A percentile compares a stretch with the other conserved stretches of the same genome.
Conservation (phyloP, 1,140 invertebrate genomes). For the Bacillus rossius region DNA sequence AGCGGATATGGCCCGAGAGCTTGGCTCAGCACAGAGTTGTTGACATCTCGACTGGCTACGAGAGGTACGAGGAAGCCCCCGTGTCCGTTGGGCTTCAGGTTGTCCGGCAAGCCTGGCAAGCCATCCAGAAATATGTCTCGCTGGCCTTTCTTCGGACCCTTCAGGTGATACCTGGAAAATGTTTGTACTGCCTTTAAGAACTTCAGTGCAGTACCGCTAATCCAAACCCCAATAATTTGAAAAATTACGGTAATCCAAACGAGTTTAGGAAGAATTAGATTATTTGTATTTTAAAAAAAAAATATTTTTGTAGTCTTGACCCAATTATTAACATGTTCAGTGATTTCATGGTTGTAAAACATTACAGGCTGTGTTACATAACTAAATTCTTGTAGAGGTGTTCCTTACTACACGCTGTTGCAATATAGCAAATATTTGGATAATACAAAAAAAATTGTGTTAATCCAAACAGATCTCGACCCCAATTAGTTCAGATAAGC, state of each 20-base stretch:
- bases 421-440: too few relatives aligned
- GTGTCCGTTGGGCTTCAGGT: conserved; percentile 58
- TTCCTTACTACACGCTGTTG: too few relatives aligned
- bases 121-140: conserved; percentile 68
- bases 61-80: conserved; percentile 63
- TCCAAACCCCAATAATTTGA: neutral
- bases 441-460: too few relatives aligned
- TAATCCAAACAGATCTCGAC: too few relatives aligned
- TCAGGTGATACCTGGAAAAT: conserved; percentile 63
- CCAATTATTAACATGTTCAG: too few relatives aligned
- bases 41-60: conserved; percentile 44
- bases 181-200: neutral
- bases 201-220: neutral
- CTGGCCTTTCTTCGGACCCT: conserved; percentile 65
- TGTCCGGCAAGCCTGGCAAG: conserved; percentile 78
- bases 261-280: too few relatives aligned
- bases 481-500: too few relatives aligned
- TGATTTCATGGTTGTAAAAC: too few relatives aligned
- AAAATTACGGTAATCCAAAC: neutral
- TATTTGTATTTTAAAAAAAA: too few relatives aligned
- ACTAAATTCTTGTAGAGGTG: too few relatives aligned
- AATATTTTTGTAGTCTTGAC: too few relatives aligned
- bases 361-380: too few relatives aligned
- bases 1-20: conserved; percentile 49
- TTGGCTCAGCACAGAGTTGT: conserved; percentile 44